Percentiles rank a stretch among this genome's conserved stretches.
phyloP scores from a whole-genome alignment of 2,888 invertebrate species.

The Mactromeris polynyma region DNA sequence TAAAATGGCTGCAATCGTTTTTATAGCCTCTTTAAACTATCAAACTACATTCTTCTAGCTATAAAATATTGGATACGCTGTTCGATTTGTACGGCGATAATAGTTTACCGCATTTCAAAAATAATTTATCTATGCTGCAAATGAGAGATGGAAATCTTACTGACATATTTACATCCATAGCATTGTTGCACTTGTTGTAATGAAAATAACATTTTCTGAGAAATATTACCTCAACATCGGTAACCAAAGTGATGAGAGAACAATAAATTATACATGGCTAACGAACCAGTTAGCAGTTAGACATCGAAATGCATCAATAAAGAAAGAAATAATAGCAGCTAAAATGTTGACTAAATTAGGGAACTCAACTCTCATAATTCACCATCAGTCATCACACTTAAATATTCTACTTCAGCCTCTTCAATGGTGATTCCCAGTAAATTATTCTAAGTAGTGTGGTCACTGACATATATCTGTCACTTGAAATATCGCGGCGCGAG shows the following conservation, averaged over 20 bases:
- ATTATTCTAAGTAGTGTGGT: constrained; percentile 46
- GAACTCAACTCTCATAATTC: constrained; percentile 32
- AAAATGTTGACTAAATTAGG: constrained; percentile 27
- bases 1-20: not conserved
- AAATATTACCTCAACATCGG: not conserved
- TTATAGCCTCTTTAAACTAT: not conserved
- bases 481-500: constrained; percentile 28
- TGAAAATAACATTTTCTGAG: not conserved
- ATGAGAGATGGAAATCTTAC: not conserved
- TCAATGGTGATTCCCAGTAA: constrained; percentile 36
- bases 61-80: not conserved
- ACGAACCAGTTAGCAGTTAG: not conserved
- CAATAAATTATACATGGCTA: not conserved
- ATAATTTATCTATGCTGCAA: not conserved
- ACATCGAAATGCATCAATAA: not conserved
- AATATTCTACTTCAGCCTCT: constrained; percentile 22
- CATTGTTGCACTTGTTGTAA: not conserved
- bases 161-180: not conserved
- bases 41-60: not conserved
- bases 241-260: not conserved
- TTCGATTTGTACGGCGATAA: not conserved
- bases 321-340: not conserved
- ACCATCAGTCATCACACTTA: constrained; percentile 15
- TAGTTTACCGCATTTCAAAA: not conserved
- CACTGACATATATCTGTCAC: constrained; percentile 47